Base-by-base conservation (phyloP, 1,140 invertebrate genomes). In the Leptonema lineaticorne region DNA sequence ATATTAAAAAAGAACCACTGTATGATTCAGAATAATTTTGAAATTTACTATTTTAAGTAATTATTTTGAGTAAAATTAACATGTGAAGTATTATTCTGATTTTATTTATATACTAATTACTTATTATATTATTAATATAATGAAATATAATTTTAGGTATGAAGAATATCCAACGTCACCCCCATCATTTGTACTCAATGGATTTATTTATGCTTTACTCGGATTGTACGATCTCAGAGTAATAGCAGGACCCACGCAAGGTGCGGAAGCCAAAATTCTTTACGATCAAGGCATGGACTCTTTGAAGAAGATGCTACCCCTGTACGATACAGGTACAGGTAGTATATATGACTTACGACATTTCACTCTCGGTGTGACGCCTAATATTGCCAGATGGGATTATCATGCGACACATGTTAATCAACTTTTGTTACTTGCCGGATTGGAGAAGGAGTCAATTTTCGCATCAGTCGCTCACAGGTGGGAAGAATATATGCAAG, bases 321-420 rank as follows among this genome's bases (percentile, higher is more conserved):
- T 99, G 4, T 99, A 91, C 80, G 97, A 99, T 78, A 97, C 93
- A 18, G 97, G 97, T 2, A 92, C 92, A 33, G 95, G 95, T 14
- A 97, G 96, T n/a, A 89, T 93, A 50, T 99, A 99, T 80, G 97
- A 99, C 83, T 83, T 99, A 37, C 82, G 96, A 2, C 97, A 99
- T 80, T 88, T 98, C 74, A 94, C 92, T 0, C 78, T 96, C 16
- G 91, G 91, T 24, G 87, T 90, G 9, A 90, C 95, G 27, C 97
- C 97, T 0, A 99, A 99, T 82, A 83, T 94, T 63, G 92, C 92
- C 14, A 79, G 91, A 69, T 98, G 97, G 94, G 97, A 99, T 79
- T 99, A 99, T 78, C 97, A 99, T 81, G 93, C 95, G 5, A 97
- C 96, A 9, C 97, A 99, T 79, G 92, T 99, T 22, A 98, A 97